Evolutionary conservation across 2,888 invertebrate genomes (phyloP), one percentile per base, ranked within the genome.

Genomic region (Lasioglossum zephyrum): DNA sequence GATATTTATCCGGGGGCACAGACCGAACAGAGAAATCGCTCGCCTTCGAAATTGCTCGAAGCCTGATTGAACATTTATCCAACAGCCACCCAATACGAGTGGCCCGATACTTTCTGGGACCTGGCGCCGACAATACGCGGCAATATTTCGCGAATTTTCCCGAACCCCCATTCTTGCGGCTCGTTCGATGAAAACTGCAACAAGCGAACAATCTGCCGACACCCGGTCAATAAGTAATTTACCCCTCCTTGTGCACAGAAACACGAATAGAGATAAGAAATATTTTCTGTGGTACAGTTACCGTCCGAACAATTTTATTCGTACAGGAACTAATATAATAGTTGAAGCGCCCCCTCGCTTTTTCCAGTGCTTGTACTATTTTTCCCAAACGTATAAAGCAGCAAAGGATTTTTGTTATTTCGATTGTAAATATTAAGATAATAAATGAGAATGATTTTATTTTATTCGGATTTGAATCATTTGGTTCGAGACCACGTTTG

Each of bases 21-120:
- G 11, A n/a, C 57, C 57, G 63, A 26, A 26, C 63, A 26, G 69
- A 69, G 69, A 39, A 69, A 69, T 63, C 63, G 63, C 31, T 31
- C 31, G 63, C 63, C 63, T 57, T 31, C 63, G 31, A 31, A 63
- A 63, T 63, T 63, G 63, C 63, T 31, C 16, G 63, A n/a, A 18
- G 57, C 57, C 63, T 63, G 63, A 63, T 63, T 63, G 63, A 63
- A 63, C 31, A 31, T 63, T 63, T 63, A 63, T 63, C 63, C 31
- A 63, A 63, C 63, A 63, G 63, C 31, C 18, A 16, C 31, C 63
- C 26, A 3, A 4, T n/a, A n/a, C 57, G 57, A 57, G 57, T n/a
- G n/a, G n/a, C n/a, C 57, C 57, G 57, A 57, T 57, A 57, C n/a
- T 11, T n/a, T 57, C 57, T n/a, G 57, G 57, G 57, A 57, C 57